Evolutionary conservation across 2,888 invertebrate species (phyloP).

Genomic region (Lasioglossum marginatum): DNA sequence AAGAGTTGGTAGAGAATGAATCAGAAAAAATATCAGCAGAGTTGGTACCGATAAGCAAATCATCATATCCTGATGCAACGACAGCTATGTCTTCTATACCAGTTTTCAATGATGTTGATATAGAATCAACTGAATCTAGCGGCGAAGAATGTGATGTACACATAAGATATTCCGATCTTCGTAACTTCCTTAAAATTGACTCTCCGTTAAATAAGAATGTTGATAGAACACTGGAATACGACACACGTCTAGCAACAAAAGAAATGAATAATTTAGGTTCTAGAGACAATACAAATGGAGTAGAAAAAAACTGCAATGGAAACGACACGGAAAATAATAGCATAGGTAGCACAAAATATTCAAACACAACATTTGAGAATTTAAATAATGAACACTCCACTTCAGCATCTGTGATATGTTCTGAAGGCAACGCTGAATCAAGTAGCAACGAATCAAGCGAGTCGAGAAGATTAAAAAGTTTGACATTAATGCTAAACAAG

Average conservation of each 20-base stretch:
- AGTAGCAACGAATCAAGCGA: background rate
- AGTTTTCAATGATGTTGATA: conserved; percentile 63
- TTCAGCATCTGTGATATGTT: background rate
- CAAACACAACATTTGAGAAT: background rate
- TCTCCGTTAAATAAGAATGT: background rate
- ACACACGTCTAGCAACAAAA: background rate
- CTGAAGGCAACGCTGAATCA: background rate
- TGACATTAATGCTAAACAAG: conserved; percentile 29
- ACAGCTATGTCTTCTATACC: conserved; percentile 10
- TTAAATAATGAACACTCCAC: background rate
- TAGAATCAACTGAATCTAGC: conserved; percentile 39
- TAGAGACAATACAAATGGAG: background rate
- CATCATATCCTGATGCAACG: background rate
- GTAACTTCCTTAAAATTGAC: conserved; percentile 9
- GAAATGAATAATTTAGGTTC: conserved; percentile 15
- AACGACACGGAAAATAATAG: background rate
- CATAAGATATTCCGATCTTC: background rate
- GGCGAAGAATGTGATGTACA: conserved; percentile 57
- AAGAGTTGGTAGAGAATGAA: background rate
- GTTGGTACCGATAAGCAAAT: background rate
- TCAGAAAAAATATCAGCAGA: background rate
- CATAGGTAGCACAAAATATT: background rate
- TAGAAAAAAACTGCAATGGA: background rate
- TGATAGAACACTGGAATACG: background rate
- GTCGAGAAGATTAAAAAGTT: background rate